A percentile compares a stretch with the other conserved stretches of the same genome.
These are phyloP conservation scores for Pterophyllum scalare DNA, from an alignment of 2,113 vertebrate species.

Conservation along the genomic window DNA sequence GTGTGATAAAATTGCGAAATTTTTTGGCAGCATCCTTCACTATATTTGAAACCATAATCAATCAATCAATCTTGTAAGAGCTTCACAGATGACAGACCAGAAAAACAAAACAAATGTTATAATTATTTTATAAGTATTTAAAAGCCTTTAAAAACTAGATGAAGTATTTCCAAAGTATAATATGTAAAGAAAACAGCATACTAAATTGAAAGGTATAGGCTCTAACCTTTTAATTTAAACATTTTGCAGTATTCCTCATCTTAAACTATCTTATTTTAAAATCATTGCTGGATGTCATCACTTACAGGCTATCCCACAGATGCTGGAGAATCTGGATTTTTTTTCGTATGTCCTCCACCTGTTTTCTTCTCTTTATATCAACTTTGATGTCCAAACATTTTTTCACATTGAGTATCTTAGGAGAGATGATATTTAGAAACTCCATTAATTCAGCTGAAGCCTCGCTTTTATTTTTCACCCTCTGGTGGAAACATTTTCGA, in stretches of 20 bases:
- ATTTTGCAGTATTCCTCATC: background rate
- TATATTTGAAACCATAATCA: slow-evolving; percentile 44
- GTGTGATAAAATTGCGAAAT: slow-evolving; percentile 36
- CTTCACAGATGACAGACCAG: background rate
- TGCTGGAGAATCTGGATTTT: background rate
- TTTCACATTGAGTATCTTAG: background rate
- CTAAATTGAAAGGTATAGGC: background rate
- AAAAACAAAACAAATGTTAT: background rate
- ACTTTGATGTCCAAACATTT: background rate
- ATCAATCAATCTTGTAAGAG: no score
- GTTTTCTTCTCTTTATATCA: no score
- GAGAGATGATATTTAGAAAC: background rate
- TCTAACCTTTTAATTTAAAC: background rate
- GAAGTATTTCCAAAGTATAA: background rate
- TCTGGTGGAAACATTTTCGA: background rate
- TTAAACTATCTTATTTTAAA: background rate
- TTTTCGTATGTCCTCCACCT: background rate
- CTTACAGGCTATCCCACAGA: background rate
- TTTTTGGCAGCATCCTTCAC: background rate
- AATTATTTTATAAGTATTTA: background rate
- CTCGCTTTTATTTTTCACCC: background rate
- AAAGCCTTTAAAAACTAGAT: background rate
- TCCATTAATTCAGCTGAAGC: background rate
- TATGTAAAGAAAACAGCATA: background rate
- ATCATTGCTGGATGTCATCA: background rate